Conservation (phyloP, 2,113 vertebrate genomes). For the Phylloscopus trochilus region DNA sequence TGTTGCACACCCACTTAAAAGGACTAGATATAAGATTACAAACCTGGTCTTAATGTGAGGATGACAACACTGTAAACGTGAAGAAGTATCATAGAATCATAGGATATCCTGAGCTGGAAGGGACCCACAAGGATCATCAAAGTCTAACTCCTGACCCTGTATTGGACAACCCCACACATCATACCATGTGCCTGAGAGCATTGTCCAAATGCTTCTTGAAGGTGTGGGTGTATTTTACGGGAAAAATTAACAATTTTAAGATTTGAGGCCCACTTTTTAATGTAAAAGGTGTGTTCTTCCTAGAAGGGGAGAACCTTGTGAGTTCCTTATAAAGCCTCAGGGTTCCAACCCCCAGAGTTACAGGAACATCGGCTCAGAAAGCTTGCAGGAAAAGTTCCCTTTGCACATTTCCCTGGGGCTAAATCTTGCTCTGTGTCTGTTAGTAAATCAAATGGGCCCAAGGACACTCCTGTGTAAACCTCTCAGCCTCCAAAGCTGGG, state of each 20-base stretch:
- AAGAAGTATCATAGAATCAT: neutral
- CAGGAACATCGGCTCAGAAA: neutral
- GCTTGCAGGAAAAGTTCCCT: neutral
- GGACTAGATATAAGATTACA: neutral
- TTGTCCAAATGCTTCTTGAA: neutral
- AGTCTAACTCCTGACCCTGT: neutral
- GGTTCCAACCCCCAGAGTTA: neutral
- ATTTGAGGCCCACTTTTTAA: conserved; percentile 7
- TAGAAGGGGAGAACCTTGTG: neutral
- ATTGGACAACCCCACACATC: neutral
- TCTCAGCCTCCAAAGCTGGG: neutral
- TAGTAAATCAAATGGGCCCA: neutral
- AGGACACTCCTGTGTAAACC: neutral
- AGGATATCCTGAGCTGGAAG: neutral
- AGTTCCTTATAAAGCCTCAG: neutral
- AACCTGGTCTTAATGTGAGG: neutral
- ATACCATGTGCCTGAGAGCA: neutral
- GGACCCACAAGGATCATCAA: neutral
- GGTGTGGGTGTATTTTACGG: neutral
- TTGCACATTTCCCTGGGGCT: neutral
- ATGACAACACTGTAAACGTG: neutral
- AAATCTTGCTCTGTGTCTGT: neutral
- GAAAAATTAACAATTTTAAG: neutral
- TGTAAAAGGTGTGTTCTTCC: neutral
- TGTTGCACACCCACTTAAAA: neutral